Evolutionary conservation across 1,140 invertebrate species (phyloP).

Genomic region (Euwallacea fornicatus): DNA sequence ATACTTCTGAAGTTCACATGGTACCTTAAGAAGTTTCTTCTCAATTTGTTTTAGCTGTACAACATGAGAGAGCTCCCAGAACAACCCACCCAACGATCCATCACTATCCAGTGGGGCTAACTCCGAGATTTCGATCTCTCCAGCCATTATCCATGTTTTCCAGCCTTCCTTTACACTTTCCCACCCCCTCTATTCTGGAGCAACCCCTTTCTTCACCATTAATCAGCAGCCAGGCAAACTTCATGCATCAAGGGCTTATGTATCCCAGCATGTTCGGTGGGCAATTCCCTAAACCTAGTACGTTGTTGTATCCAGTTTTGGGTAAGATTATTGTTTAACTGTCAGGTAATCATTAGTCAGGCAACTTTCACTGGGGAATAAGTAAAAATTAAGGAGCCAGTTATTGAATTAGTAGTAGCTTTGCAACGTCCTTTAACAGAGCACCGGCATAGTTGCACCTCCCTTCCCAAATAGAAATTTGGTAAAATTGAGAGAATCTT

Average conservation of each 20-base stretch:
- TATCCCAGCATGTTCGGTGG: slow-evolving; percentile 47
- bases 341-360: background rate
- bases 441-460: too few relatives aligned
- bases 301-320: slow-evolving; percentile 29
- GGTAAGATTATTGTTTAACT: slow-evolving; percentile 20
- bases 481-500: too few relatives aligned
- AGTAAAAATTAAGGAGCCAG: too few relatives aligned
- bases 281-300: slow-evolving; percentile 44
- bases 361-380: background rate
- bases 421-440: too few relatives aligned
- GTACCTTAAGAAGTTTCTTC: too few relatives aligned
- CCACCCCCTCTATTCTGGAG: slow-evolving; percentile 43
- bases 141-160: slow-evolving; percentile 55
- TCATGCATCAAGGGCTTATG: slow-evolving; percentile 49
- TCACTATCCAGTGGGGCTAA: slow-evolving; percentile 53
- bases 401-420: too few relatives aligned
- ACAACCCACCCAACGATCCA: slow-evolving; percentile 51
- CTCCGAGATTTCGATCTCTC: slow-evolving; percentile 46
- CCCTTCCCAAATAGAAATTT: too few relatives aligned
- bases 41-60: slow-evolving; percentile 68
- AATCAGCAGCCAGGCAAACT: slow-evolving; percentile 32
- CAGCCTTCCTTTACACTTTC: slow-evolving; percentile 57
- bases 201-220: slow-evolving; percentile 23
- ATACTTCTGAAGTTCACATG: too few relatives aligned
- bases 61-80: slow-evolving; percentile 84